Percentiles rank a stretch among this genome's conserved stretches.
These are phyloP conservation scores for Pelodytes ibericus DNA, from an alignment of 2,797 vertebrate species.

Conservation along the genomic window DNA sequence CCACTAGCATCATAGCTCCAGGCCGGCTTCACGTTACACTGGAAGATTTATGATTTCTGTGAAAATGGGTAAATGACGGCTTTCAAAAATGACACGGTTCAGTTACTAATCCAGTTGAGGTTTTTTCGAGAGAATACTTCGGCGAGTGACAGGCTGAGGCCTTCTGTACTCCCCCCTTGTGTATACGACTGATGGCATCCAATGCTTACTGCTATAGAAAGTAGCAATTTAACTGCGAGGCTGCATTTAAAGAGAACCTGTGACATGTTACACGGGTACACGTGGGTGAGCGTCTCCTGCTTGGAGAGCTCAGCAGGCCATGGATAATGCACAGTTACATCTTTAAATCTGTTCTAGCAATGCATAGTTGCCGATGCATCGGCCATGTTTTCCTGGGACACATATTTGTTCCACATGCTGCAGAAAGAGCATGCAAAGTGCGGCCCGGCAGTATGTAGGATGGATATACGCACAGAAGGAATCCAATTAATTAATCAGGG, in stretches of 20 bases:
- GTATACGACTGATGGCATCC: background rate
- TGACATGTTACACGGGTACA: too few species aligned
- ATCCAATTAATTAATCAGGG: too few species aligned
- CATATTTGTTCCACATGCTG: too few species aligned
- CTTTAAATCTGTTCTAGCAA: too few species aligned
- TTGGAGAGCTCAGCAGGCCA: too few species aligned
- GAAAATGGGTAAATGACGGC: constrained; percentile 62
- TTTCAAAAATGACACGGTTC: constrained; percentile 62
- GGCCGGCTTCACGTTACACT: constrained; percentile 27
- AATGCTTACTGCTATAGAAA: background rate
- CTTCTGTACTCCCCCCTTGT: background rate
- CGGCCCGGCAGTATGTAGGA: too few species aligned
- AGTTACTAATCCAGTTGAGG: constrained; percentile 62
- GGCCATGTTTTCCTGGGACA: too few species aligned
- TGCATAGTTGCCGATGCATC: too few species aligned
- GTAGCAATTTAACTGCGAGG: background rate
- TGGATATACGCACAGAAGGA: too few species aligned
- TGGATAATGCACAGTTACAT: too few species aligned
- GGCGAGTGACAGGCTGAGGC: constrained; percentile 22
- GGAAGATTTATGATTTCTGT: constrained; percentile 57
- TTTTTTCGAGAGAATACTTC: constrained; percentile 55
- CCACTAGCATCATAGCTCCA: constrained; percentile 21
- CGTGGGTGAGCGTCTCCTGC: too few species aligned
- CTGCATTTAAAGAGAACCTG: background rate
- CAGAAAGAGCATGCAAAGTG: too few species aligned